phyloP scores from a whole-genome alignment of 2,113 vertebrate genomes.

The Aphelocoma coerulescens region DNA sequence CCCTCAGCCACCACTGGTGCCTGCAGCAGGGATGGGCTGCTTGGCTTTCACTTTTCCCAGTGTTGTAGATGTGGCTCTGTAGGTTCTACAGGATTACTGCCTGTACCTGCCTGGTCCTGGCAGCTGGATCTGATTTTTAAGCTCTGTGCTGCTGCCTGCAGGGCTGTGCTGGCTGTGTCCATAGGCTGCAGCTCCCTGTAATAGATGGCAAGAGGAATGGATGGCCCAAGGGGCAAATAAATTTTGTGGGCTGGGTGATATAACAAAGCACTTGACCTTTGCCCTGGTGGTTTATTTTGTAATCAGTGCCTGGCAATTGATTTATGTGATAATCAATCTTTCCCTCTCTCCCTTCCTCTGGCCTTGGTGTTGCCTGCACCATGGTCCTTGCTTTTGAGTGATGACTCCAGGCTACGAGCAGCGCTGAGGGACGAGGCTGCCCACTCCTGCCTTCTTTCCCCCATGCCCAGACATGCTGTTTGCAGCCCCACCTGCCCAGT shows the following conservation, averaged over 20 bases:
- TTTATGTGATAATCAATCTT: constrained; percentile 26
- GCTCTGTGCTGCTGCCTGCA: neutral
- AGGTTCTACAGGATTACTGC: neutral
- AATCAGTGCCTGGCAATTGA: constrained; percentile 4
- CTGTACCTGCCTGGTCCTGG: neutral
- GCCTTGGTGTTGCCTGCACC: neutral
- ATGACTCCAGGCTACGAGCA: neutral
- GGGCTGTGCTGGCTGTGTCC: neutral
- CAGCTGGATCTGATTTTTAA: neutral
- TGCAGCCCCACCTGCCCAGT: neutral
- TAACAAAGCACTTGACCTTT: constrained; percentile 60
- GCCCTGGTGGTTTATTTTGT: constrained; percentile 43
- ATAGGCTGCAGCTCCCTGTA: neutral
- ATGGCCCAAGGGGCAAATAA: constrained; percentile 30
- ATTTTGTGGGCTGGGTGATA: constrained; percentile 44
- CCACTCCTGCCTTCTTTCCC: neutral
- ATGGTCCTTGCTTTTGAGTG: constrained; percentile 41
- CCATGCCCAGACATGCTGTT: neutral
- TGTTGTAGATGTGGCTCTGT: neutral
- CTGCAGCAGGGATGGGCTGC: neutral
- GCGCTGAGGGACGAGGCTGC: accelerated
- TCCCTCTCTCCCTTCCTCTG: neutral
- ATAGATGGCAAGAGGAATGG: neutral
- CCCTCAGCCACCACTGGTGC: neutral
- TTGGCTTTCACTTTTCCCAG: neutral